phyloP scores from a whole-genome alignment of 1,140 invertebrate species.

The Cherax quadricarinatus region DNA sequence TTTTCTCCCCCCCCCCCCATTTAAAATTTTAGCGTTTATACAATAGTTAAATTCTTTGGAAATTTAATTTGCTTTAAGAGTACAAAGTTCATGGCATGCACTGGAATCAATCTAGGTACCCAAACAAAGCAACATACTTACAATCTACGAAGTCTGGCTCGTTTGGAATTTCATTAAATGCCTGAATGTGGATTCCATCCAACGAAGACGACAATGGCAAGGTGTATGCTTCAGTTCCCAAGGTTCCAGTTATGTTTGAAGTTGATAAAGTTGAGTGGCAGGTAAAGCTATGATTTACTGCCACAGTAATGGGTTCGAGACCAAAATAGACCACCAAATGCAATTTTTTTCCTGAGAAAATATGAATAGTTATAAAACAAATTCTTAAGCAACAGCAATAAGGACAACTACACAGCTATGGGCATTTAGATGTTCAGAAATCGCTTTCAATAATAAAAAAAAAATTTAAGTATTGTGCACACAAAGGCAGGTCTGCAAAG shows the following conservation, averaged over 20 bases:
- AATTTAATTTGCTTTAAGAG: too few species aligned
- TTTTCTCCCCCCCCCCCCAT: too few species aligned
- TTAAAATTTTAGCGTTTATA: too few species aligned
- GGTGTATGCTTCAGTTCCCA: neutral
- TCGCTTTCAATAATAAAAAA: too few species aligned
- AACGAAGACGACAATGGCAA: slow-evolving; percentile 11
- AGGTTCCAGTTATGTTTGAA: slow-evolving; percentile 47
- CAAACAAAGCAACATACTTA: slow-evolving; percentile 28
- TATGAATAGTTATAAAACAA: neutral
- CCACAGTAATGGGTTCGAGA: slow-evolving; percentile 34
- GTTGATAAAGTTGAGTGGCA: slow-evolving; percentile 47
- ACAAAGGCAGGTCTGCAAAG: too few species aligned
- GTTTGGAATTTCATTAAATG: slow-evolving; percentile 51
- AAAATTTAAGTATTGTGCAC: too few species aligned
- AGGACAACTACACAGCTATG: too few species aligned
- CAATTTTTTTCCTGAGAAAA: slow-evolving; percentile 45
- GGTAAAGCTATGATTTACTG: slow-evolving; percentile 61
- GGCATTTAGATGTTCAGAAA: too few species aligned
- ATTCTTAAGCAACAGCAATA: neutral
- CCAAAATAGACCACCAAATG: slow-evolving; percentile 4
- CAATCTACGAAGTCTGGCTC: slow-evolving; percentile 45
- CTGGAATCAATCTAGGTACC: too few species aligned
- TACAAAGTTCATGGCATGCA: too few species aligned
- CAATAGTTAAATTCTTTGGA: too few species aligned
- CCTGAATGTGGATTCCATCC: slow-evolving; percentile 52